Conservation (phyloP, 2,888 invertebrate genomes). For the Patella depressa region DNA sequence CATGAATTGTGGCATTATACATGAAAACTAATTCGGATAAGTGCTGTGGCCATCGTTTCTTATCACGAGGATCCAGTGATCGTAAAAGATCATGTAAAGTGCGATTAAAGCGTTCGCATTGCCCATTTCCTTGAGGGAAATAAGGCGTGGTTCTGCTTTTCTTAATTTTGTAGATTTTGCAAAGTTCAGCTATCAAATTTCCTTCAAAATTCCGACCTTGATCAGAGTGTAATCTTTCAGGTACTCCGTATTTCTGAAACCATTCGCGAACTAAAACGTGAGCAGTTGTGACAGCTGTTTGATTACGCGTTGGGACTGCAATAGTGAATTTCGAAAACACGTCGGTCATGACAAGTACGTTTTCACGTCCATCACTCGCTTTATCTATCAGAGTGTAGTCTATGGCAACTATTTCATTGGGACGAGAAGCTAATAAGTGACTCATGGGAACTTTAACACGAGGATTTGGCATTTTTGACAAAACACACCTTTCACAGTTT, state of each 20-base stretch:
- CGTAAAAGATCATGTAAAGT: conserved; percentile 23
- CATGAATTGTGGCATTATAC: conserved; percentile 27
- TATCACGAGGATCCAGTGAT: not conserved
- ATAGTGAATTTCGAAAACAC: conserved; percentile 44
- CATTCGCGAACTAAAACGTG: conserved; percentile 36
- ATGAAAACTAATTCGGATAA: conserved; percentile 17
- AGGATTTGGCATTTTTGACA: conserved; percentile 25
- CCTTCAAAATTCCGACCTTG: conserved; percentile 42
- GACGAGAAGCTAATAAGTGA: conserved; percentile 35
- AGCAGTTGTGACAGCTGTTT: conserved; percentile 38
- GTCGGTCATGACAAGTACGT: conserved; percentile 47
- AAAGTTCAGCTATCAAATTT: conserved; percentile 33
- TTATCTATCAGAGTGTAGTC: conserved; percentile 42
- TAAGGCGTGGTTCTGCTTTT: conserved; percentile 41
- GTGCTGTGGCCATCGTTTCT: conserved; percentile 24
- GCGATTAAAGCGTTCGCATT: conserved; percentile 44
- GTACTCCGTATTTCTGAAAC: conserved; percentile 40
- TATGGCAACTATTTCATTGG: conserved; percentile 41
- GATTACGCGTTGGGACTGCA: conserved; percentile 42
- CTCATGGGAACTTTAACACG: conserved; percentile 22
- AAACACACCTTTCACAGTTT: conserved; percentile 38
- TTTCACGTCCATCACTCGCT: conserved; percentile 34
- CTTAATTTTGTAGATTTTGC: conserved; percentile 32
- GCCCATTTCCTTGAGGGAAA: conserved; percentile 40
- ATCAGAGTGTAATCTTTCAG: conserved; percentile 39